Evolutionary conservation across 2,113 vertebrate genomes (phyloP), one percentile per base, ranked within the genome.

Genomic region (Rhynchomys soricoides): DNA sequence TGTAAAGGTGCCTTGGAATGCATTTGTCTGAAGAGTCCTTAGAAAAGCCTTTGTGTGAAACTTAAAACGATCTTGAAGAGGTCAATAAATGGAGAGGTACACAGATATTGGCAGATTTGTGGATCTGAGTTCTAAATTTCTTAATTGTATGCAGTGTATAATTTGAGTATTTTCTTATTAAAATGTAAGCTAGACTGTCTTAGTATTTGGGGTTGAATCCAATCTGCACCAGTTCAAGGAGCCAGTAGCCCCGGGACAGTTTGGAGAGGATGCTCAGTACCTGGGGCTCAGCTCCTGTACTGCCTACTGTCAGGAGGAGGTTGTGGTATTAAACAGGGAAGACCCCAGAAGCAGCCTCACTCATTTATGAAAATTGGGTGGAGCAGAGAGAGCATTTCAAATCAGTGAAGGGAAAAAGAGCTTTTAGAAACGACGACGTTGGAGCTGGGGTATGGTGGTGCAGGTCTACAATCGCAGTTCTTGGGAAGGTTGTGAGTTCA

Each of bases 361-460:
- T 75, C 11, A 31, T 62, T 48, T 12, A 31, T 22, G 55, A 68
- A 95, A 89, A 59, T 89, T 19, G 89, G 52, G 26, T 37, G 29
- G 37, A 71, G 37, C 79, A 81, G 50, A 95, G 40, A 90, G 74
- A 75, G 31, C 45, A 83, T 94, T 96, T 94, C 59, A 94, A 43
- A 71, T 86, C 48, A 71, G 37, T 15, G 79, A 83, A 19, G 24
- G 24, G 66, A 82, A 83, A 3, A 5, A 2, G 21, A 62, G 50
- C 43, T 94, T 95, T 52, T 45, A 86, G 74, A 91, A 59, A 85
- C 2, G 17, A 85, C 2, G 17, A 7, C n/a, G 11, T 19, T 64
- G 1, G 81, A 64, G 24, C 57, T 31, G 57, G 4, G 57, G 26
- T 26, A 17, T 16, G 19, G n/a, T 2, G 1, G n/a, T 17, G 7